phyloP scores from a whole-genome alignment of 2,888 invertebrate species.

The Agriopis leucophaearia region DNA sequence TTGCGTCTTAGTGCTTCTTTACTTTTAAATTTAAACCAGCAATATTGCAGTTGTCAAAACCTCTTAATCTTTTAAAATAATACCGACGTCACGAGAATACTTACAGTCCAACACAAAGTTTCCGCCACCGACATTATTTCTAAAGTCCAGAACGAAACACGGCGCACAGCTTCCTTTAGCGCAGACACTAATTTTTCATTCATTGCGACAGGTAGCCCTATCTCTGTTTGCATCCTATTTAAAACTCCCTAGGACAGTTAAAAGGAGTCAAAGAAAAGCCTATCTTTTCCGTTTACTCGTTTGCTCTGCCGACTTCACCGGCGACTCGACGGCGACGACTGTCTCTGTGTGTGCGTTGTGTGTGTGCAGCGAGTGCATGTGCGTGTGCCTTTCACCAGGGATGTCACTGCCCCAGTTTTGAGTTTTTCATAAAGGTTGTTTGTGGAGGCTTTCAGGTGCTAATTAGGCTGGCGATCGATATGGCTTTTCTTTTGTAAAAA shows the following conservation, averaged over 20 bases:
- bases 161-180: constrained; percentile 32
- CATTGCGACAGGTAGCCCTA: constrained; percentile 69
- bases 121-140: constrained; percentile 15
- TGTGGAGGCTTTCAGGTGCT: constrained; percentile 43
- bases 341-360: constrained; percentile 37
- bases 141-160: constrained; percentile 11
- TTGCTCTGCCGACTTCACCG: constrained; percentile 71
- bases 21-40: no score
- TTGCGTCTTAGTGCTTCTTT: no score
- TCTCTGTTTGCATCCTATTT: constrained; percentile 85
- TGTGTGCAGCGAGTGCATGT: constrained; percentile 21
- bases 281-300: constrained; percentile 81
- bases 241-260: constrained; percentile 77
- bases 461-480: constrained; percentile 42
- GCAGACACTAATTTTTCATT: constrained; percentile 71
- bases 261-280: constrained; percentile 83
- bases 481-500: constrained; percentile 31
- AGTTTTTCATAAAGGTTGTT: constrained; percentile 45
- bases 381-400: constrained; percentile 48
- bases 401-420: constrained; percentile 58
- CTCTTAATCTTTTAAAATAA: background rate
- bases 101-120: constrained; percentile 2
- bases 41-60: no score
- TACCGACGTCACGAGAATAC: background rate
- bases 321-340: constrained; percentile 16